phyloP scores from a whole-genome alignment of 2,888 invertebrate genomes.

The Stenolophus ochropezus region DNA sequence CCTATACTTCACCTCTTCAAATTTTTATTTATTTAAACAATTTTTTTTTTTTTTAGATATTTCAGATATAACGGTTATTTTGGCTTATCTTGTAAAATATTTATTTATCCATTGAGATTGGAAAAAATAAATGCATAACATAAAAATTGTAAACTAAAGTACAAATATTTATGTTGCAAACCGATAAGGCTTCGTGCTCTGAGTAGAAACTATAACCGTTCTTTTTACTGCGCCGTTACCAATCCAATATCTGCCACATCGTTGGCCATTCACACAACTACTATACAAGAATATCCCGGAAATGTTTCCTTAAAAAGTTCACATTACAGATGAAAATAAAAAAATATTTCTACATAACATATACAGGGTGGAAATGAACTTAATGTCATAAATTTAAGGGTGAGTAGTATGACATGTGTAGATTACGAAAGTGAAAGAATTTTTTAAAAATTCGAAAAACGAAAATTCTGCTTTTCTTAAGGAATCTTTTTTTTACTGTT shows the following conservation, averaged over 20 bases:
- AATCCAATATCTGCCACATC: not conserved
- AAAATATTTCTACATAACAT: too few relatives aligned
- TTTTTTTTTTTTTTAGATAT: too few relatives aligned
- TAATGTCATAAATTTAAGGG: too few relatives aligned
- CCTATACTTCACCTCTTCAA: too few relatives aligned
- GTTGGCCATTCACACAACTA: conserved; percentile 62
- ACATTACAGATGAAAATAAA: not conserved
- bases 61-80: too few relatives aligned
- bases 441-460: too few relatives aligned
- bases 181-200: not conserved
- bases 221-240: not conserved
- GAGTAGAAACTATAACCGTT: not conserved
- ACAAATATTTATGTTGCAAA: not conserved
- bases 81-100: not conserved
- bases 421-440: too few relatives aligned
- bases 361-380: too few relatives aligned
- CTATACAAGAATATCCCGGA: conserved; percentile 36
- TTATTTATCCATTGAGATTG: not conserved
- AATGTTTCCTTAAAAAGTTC: not conserved
- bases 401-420: too few relatives aligned
- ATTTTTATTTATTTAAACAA: too few relatives aligned
- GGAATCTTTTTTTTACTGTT: too few relatives aligned
- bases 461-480: too few relatives aligned
- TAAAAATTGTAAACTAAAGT: not conserved
- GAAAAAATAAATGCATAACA: not conserved